Percentiles rank a stretch among this genome's conserved stretches.
Conservation (phyloP, 2,113 vertebrate genomes). For the Nesogale talazaci region DNA sequence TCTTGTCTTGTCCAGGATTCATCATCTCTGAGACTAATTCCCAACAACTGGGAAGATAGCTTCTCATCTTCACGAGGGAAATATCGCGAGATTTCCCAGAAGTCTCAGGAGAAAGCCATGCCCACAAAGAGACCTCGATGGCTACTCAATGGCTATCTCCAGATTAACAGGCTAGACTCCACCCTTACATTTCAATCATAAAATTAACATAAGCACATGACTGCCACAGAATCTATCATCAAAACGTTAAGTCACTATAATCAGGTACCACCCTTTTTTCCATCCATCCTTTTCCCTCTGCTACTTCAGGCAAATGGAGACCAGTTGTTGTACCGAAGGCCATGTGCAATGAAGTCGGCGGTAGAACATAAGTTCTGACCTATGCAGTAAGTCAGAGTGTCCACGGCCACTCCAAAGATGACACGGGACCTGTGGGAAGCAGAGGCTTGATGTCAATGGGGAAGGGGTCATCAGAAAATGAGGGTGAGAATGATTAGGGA, state of each 20-base stretch:
- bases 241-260: neutral
- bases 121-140: too few species aligned
- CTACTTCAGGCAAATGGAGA: neutral
- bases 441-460: neutral
- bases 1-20: too few species aligned
- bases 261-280: neutral
- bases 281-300: neutral
- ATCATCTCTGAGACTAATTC: too few species aligned
- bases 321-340: neutral
- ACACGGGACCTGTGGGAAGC: neutral
- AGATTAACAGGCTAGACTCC: too few species aligned
- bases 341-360: neutral
- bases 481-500: neutral
- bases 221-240: neutral
- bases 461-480: neutral
- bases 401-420: neutral
- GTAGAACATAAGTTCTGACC: neutral
- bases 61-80: too few species aligned
- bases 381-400: neutral
- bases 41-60: too few species aligned
- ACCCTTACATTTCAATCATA: too few species aligned
- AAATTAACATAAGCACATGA: too few species aligned
- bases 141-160: too few species aligned
- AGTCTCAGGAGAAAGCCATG: too few species aligned
- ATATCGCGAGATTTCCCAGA: too few species aligned